A percentile compares a stretch with the other conserved stretches of the same genome.
Conservation (phyloP, 1,140 invertebrate genomes). For the Pissodes strobi region DNA sequence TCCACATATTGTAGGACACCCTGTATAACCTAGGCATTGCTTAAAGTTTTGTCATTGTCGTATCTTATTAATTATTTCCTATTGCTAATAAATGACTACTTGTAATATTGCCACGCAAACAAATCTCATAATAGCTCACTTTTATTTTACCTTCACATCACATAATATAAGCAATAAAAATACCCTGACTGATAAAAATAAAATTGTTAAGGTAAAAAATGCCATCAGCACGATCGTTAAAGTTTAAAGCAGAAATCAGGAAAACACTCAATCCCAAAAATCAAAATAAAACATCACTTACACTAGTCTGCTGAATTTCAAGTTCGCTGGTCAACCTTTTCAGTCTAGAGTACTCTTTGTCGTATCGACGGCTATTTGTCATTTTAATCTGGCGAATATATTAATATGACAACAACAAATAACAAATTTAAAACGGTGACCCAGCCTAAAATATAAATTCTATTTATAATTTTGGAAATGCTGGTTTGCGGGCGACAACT, state of each 20-base stretch:
- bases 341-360: conserved; percentile 66
- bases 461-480: conserved; percentile 24
- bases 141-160: too few relatives aligned
- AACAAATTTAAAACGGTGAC: conserved; percentile 1
- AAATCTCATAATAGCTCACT: too few relatives aligned
- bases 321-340: conserved; percentile 66
- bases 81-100: too few relatives aligned
- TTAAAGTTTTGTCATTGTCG: too few relatives aligned
- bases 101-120: too few relatives aligned
- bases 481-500: not conserved
- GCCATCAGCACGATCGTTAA: too few relatives aligned
- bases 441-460: conserved; percentile 11
- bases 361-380: conserved; percentile 56
- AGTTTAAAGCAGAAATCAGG: not conserved
- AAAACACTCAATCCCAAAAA: not conserved
- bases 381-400: conserved; percentile 32
- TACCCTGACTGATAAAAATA: too few relatives aligned
- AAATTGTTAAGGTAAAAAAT: too few relatives aligned
- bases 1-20: too few relatives aligned
- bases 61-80: too few relatives aligned
- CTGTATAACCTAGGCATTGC: too few relatives aligned
- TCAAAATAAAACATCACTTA: conserved; percentile 56
- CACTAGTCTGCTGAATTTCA: conserved; percentile 62
- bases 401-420: not conserved
- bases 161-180: too few relatives aligned